Evolutionary conservation across 2,113 vertebrate species (phyloP).

Genomic region (Tetrao urogallus): DNA sequence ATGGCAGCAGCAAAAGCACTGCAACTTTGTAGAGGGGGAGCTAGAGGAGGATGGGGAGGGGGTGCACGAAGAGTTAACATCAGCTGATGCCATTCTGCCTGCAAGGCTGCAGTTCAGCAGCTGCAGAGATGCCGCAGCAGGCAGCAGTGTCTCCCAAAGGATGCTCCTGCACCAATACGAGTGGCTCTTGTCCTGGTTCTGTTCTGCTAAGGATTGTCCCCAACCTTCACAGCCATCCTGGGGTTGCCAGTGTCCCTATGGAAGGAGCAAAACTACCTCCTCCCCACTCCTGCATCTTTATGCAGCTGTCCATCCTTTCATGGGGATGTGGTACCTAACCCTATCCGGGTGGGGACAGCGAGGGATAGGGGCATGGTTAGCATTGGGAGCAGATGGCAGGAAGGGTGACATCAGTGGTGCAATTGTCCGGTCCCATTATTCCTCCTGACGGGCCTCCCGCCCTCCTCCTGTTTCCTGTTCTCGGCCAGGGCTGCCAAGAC

Average conservation of each 20-base stretch:
- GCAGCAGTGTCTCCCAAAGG: neutral
- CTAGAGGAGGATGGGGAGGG: neutral
- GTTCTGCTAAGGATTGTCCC: neutral
- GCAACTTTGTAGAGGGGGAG: neutral
- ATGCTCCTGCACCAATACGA: neutral
- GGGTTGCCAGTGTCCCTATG: neutral
- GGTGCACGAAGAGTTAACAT: neutral
- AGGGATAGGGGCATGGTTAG: neutral
- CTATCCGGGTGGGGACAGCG: neutral
- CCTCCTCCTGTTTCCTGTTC: constrained; percentile 69
- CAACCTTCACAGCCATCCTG: neutral
- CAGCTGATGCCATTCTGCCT: neutral
- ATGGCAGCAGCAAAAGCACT: neutral
- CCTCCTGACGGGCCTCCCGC: constrained; percentile 63
- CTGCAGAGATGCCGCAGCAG: neutral
- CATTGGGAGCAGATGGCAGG: constrained; percentile 74
- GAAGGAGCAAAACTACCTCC: neutral
- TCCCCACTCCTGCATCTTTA: neutral
- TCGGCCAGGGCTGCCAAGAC: neutral
- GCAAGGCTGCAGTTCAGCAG: neutral
- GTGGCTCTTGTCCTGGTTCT: neutral
- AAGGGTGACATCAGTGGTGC: constrained; percentile 73
- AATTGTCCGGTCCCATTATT: constrained; percentile 71
- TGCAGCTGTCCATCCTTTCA: neutral
- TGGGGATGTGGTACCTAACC: neutral